These are phyloP conservation scores for Rhinopomastus cyanomelas DNA, from an alignment of 2,113 vertebrate species.

Conservation along the genomic window DNA sequence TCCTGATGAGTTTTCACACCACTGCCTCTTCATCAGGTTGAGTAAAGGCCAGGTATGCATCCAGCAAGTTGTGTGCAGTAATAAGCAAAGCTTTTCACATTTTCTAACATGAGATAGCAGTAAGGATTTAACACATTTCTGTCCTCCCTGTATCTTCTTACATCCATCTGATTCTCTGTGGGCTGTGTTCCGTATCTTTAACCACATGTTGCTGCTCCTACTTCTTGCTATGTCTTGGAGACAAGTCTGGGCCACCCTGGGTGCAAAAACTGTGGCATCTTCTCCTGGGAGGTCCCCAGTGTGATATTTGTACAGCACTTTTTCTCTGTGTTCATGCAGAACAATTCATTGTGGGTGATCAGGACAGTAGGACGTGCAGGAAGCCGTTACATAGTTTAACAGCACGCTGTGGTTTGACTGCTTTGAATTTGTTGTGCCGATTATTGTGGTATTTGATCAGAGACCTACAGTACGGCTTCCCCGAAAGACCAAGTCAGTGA, in stretches of 20 bases:
- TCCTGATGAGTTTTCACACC: background rate
- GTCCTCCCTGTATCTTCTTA: background rate
- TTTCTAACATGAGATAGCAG: background rate
- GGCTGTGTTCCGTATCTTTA: background rate
- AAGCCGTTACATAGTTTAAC: background rate
- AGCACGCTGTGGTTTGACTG: background rate
- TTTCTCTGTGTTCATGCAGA: rapidly evolving
- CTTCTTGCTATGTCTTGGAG: background rate
- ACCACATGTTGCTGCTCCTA: background rate
- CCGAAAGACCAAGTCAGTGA: background rate
- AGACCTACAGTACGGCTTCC: background rate
- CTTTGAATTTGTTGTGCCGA: background rate
- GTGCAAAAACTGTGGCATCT: background rate
- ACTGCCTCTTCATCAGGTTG: background rate
- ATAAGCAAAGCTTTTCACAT: background rate
- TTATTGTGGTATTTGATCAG: background rate
- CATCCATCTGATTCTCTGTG: background rate
- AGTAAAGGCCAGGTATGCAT: background rate
- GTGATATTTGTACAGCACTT: background rate
- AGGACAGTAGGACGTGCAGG: background rate
- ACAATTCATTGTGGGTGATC: rapidly evolving
- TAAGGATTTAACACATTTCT: background rate
- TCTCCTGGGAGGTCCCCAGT: background rate
- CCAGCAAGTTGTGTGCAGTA: background rate
- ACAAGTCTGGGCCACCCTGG: background rate